Evolutionary conservation across 2,113 vertebrate species (phyloP).

Genomic region (Puffinus mauretanicus): DNA sequence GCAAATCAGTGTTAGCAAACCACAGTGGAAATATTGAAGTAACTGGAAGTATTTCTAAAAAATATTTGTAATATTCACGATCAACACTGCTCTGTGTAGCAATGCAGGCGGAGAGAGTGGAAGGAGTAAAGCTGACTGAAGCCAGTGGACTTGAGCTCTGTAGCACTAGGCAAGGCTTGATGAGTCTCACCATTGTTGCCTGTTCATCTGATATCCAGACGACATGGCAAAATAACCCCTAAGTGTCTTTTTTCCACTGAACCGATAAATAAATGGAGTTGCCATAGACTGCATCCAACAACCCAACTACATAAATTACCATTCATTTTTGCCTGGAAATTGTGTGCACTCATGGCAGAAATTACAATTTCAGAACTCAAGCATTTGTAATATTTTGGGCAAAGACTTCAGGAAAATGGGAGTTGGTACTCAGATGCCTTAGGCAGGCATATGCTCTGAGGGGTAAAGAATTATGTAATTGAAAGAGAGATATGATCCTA

Average conservation of each 20-base stretch:
- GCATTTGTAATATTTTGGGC: neutral
- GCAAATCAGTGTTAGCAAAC: neutral
- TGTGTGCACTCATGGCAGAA: neutral
- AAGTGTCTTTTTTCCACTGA: neutral
- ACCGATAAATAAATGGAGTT: neutral
- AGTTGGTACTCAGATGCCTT: neutral
- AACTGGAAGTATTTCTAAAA: neutral
- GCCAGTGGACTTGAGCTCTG: neutral
- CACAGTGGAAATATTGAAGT: neutral
- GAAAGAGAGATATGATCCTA: neutral
- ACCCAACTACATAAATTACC: neutral
- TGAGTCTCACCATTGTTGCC: neutral
- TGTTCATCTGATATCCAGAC: neutral
- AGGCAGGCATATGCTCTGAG: neutral
- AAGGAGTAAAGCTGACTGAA: neutral
- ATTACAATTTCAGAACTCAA: neutral
- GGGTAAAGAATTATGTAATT: neutral
- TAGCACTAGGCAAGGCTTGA: neutral
- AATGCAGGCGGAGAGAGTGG: neutral
- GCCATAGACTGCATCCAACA: neutral
- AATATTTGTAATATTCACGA: neutral
- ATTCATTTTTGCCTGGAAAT: neutral
- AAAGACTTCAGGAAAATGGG: neutral
- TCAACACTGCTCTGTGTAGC: neutral
- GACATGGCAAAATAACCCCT: neutral